phyloP scores from a whole-genome alignment of 1,140 invertebrate genomes.

The Calosoma granatense region DNA sequence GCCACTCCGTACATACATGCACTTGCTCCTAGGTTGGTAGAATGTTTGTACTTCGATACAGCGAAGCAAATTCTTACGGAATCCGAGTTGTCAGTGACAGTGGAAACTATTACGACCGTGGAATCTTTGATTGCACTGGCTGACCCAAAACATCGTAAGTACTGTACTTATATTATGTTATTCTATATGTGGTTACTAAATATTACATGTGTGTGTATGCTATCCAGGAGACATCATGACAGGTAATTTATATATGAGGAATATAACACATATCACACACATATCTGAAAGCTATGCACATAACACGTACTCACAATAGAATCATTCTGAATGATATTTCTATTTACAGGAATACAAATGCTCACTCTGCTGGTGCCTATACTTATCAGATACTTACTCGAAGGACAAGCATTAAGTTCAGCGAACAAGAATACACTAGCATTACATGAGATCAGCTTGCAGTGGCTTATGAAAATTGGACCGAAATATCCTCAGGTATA shows the following conservation, averaged over 20 bases:
- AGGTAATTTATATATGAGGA: constrained; percentile 36
- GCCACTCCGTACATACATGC: constrained; percentile 73
- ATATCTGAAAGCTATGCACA: background rate
- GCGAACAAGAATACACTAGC: constrained; percentile 51
- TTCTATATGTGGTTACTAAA: constrained; percentile 19
- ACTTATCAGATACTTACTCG: constrained; percentile 73
- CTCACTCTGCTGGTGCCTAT: constrained; percentile 79
- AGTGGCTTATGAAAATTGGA: constrained; percentile 83
- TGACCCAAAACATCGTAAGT: constrained; percentile 69
- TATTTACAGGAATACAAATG: constrained; percentile 71
- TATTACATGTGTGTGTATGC: constrained; percentile 31
- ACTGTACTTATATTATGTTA: constrained; percentile 15
- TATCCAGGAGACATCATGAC: constrained; percentile 42
- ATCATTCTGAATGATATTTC: constrained; percentile 13
- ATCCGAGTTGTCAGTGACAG: constrained; percentile 49
- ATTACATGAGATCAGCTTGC: constrained; percentile 77
- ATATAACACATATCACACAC: constrained; percentile 15
- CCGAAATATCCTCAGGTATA: constrained; percentile 77
- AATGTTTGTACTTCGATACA: constrained; percentile 53
- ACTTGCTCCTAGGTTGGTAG: constrained; percentile 61
- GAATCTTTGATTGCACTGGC: constrained; percentile 65
- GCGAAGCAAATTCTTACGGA: constrained; percentile 48
- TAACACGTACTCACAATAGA: constrained; percentile 7
- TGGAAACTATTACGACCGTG: constrained; percentile 58
- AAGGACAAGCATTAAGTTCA: constrained; percentile 49